Conservation (phyloP, 37 sponge, comb jelly and placozoan genomes). For the Aphrocallistes beatrix region DNA sequence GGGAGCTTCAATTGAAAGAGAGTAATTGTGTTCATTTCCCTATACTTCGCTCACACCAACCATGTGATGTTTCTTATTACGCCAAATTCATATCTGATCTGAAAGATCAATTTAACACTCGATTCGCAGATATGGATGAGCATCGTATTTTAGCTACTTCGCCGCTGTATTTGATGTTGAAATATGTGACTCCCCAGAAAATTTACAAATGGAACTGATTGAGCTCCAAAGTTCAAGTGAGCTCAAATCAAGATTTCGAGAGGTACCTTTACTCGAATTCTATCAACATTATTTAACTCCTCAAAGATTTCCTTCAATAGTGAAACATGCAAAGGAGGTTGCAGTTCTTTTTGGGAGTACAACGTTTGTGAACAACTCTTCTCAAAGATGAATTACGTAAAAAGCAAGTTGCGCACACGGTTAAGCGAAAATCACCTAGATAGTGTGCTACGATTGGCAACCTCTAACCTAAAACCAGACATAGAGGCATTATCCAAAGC, state of each 20-base stretch:
- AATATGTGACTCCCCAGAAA: background rate
- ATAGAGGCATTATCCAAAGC: background rate
- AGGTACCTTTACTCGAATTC: background rate
- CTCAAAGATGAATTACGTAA: constrained; percentile 2
- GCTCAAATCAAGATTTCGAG: background rate
- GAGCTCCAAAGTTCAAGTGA: constrained; percentile 11
- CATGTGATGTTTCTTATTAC: background rate
- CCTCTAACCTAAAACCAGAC: background rate
- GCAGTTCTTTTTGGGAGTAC: constrained; percentile 1
- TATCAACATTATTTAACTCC: background rate
- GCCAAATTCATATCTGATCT: background rate
- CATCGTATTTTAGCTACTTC: background rate
- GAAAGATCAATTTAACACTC: background rate
- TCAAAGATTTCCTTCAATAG: background rate
- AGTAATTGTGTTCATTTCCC: background rate
- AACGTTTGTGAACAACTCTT: constrained; percentile 13
- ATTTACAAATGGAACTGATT: background rate
- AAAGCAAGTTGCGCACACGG: background rate
- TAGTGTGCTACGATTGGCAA: background rate
- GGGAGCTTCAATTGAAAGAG: constrained; percentile 6
- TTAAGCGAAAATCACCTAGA: background rate
- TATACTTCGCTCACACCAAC: background rate
- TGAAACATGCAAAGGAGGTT: constrained; percentile 1
- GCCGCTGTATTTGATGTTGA: background rate
- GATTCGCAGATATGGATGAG: background rate